phyloP scores from a whole-genome alignment of 2,113 vertebrate genomes.

The Centrocercus urophasianus region DNA sequence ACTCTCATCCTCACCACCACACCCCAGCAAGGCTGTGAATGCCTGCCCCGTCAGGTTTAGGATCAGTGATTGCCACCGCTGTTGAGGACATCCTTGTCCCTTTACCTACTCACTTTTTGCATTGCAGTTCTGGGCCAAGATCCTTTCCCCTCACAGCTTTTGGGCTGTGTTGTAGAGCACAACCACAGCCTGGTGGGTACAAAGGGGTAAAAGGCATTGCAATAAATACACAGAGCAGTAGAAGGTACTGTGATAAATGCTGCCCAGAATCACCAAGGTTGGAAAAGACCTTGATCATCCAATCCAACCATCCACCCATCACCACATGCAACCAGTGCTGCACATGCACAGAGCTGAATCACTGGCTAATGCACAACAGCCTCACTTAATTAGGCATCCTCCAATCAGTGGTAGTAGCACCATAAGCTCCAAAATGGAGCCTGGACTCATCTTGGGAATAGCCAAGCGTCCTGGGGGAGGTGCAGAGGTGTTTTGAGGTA shows the following conservation, averaged over 20 bases:
- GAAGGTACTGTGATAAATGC: too few relatives aligned
- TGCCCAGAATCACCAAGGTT: neutral
- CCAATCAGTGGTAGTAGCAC: neutral
- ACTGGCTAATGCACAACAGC: neutral
- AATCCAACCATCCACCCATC: too few relatives aligned
- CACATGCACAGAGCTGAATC: rapidly evolving
- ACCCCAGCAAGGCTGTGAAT: neutral
- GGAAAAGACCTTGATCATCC: too few relatives aligned
- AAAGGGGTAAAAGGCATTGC: neutral
- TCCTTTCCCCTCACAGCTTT: neutral
- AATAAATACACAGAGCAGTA: too few relatives aligned
- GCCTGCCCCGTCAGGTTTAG: rapidly evolving
- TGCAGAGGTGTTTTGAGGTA: rapidly evolving
- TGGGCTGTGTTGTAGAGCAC: neutral
- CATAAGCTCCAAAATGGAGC: neutral
- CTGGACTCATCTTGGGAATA: neutral
- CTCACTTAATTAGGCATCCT: neutral
- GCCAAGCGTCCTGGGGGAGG: neutral
- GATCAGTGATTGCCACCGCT: rapidly evolving
- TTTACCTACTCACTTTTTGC: neutral
- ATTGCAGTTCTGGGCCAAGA: rapidly evolving
- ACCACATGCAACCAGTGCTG: too few relatives aligned
- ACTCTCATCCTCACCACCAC: neutral
- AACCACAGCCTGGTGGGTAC: neutral
- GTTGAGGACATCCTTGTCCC: neutral